Percentiles rank a stretch among this genome's conserved stretches.
Conservation (phyloP, 2,113 vertebrate species). For the Mus pahari region DNA sequence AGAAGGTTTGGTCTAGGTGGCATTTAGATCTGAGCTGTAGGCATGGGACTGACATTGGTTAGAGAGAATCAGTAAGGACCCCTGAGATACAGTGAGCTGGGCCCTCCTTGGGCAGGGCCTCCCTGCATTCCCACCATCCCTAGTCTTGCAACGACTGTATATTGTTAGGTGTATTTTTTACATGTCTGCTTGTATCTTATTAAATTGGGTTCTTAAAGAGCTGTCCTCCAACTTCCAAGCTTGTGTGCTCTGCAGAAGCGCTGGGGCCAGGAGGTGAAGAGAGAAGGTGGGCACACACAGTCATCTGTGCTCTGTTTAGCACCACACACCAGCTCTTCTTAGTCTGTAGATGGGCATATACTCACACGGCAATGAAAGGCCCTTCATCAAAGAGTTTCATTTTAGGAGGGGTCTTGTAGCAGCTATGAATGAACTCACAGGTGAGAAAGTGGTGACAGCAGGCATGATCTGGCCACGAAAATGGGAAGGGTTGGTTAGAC, state of each 20-base stretch:
- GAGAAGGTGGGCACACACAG: background rate
- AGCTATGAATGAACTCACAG: background rate
- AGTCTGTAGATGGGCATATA: background rate
- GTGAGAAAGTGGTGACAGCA: rapidly evolving
- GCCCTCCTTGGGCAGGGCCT: background rate
- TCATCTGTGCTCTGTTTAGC: background rate
- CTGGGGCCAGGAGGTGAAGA: too few relatives aligned
- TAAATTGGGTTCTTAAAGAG: conserved; percentile 81
- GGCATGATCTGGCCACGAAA: background rate
- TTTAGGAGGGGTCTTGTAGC: background rate
- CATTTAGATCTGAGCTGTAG: background rate
- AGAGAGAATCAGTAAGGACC: conserved; percentile 69
- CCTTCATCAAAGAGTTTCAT: background rate
- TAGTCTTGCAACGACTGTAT: conserved; percentile 60
- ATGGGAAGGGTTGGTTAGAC: background rate
- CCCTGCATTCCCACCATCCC: conserved; percentile 41
- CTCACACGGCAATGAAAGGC: background rate
- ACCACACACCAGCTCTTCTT: background rate
- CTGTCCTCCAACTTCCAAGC: conserved; percentile 15
- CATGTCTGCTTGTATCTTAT: conserved; percentile 75
- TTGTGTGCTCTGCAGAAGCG: background rate
- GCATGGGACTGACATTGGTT: conserved; percentile 49
- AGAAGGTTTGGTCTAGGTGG: background rate
- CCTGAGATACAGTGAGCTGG: background rate
- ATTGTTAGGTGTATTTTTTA: conserved; percentile 76